Percentiles rank a stretch among this genome's conserved stretches.
phyloP scores from a whole-genome alignment of 2,797 vertebrate species.

The Mus spretus region DNA sequence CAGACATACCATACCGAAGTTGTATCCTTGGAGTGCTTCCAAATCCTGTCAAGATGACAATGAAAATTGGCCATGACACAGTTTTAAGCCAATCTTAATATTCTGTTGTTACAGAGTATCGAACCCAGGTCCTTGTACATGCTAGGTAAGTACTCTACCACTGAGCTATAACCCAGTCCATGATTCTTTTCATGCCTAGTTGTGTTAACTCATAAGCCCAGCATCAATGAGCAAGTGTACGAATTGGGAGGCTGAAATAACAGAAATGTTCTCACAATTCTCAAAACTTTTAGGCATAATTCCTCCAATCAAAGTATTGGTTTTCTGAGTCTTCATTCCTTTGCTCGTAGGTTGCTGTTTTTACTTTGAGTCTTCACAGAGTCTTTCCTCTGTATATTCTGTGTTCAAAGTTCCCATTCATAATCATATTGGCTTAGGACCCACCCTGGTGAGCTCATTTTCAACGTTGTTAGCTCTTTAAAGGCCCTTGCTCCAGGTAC shows the following conservation, averaged over 20 bases:
- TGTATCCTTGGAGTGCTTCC: background rate
- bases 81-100: background rate
- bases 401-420: slow-evolving; percentile 29
- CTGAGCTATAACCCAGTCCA: background rate
- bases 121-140: background rate
- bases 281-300: background rate
- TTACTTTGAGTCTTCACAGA: background rate
- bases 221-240: background rate
- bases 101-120: background rate
- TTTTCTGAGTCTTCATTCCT: background rate
- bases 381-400: background rate
- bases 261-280: slow-evolving; percentile 37
- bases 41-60: background rate
- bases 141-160: background rate
- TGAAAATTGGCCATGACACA: background rate
- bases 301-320: background rate
- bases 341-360: background rate
- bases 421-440: background rate
- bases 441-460: background rate
- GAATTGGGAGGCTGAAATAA: background rate
- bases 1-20: background rate
- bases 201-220: background rate
- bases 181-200: slow-evolving; percentile 14
- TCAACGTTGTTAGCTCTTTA: slow-evolving; percentile 32
- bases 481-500: background rate